Evolutionary conservation across 2,888 invertebrate genomes (phyloP).

Genomic region (Ceramica pisi): DNA sequence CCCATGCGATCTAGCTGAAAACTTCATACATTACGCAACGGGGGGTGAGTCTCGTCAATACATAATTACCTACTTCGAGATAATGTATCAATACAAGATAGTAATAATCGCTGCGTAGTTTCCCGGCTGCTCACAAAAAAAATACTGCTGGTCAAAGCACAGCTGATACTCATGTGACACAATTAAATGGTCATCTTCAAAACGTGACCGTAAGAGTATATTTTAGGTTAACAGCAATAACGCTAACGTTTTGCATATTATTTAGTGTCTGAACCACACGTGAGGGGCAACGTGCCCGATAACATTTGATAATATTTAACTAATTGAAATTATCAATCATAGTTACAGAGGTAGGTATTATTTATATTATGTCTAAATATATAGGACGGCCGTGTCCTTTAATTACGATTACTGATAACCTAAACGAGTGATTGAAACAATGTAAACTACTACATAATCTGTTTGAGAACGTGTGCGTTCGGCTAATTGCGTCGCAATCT

Average conservation of each 20-base stretch:
- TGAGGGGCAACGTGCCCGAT: conserved; percentile 53
- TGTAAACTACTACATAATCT: conserved; percentile 19
- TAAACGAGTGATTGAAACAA: conserved; percentile 27
- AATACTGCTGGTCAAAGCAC: not conserved
- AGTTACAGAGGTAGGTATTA: no score
- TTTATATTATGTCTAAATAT: conserved; percentile 21
- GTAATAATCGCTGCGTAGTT: conserved; percentile 13
- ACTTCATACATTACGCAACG: conserved; percentile 10
- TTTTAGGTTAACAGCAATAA: conserved; percentile 12
- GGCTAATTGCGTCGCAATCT: conserved; percentile 23
- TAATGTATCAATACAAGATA: conserved; percentile 8
- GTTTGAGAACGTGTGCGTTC: conserved; percentile 12
- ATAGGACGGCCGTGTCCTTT: conserved; percentile 39
- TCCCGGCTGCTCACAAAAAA: not conserved
- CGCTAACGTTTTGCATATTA: conserved; percentile 11
- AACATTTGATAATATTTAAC: conserved; percentile 39
- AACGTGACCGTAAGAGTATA: conserved; percentile 30
- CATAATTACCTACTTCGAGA: not conserved
- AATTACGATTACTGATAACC: conserved; percentile 34
- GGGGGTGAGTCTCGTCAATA: conserved; percentile 17
- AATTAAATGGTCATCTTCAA: conserved; percentile 22
- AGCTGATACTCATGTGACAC: conserved; percentile 22
- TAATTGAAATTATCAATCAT: conserved; percentile 37
- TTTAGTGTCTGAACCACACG: conserved; percentile 36
- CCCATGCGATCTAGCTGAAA: not conserved